Evolutionary conservation across 2,113 vertebrate species (phyloP).

Genomic region (Rhadina sibilatrix): DNA sequence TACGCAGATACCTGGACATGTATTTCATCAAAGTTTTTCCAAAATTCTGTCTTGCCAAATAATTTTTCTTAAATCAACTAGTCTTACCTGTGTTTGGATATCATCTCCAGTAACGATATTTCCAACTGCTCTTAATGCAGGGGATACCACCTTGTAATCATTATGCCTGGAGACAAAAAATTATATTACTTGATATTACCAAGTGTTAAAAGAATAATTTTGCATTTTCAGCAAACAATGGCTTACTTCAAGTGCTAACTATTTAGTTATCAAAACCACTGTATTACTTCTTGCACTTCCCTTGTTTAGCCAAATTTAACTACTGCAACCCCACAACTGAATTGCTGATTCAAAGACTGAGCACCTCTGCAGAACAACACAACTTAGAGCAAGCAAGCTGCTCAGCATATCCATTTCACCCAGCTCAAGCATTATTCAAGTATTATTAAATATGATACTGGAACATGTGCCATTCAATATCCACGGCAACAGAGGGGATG

Average conservation of each 20-base stretch:
- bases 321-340: not conserved
- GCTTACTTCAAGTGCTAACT: not conserved
- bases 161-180: constrained; percentile 81
- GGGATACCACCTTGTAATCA: constrained; percentile 92
- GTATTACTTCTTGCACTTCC: not conserved
- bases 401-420: not conserved
- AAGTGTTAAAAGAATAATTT: not conserved
- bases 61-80: not conserved
- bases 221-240: not conserved
- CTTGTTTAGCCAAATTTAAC: not conserved
- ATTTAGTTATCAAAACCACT: not conserved
- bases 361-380: not conserved
- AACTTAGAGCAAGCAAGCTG: not conserved
- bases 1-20: not conserved
- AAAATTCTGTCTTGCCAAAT: not conserved
- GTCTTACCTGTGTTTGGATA: constrained; percentile 90
- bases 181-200: not conserved
- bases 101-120: constrained; percentile 94
- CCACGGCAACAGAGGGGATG: not conserved
- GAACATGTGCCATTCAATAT: not conserved
- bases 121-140: constrained; percentile 89
- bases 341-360: not conserved
- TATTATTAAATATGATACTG: not conserved
- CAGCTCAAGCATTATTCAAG: not conserved
- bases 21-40: not conserved